phyloP scores from a whole-genome alignment of 2,797 vertebrate species.

The Botia almorhae region DNA sequence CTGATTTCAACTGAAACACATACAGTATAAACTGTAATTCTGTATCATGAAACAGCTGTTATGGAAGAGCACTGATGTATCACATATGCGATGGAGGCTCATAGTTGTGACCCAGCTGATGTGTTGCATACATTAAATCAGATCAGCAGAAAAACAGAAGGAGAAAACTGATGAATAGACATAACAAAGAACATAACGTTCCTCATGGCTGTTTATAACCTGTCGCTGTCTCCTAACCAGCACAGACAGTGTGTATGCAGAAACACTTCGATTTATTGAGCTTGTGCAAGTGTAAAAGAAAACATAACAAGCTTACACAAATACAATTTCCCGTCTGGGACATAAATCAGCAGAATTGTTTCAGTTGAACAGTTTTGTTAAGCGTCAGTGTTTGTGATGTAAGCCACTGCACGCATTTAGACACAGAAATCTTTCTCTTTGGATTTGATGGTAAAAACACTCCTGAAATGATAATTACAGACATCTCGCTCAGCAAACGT shows the following conservation, averaged over 20 bases:
- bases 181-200: not conserved
- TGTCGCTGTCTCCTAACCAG: not conserved
- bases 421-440: not conserved
- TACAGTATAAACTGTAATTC: too few species aligned
- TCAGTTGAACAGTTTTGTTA: not conserved
- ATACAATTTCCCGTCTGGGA: not conserved
- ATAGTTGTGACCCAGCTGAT: not conserved
- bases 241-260: not conserved
- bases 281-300: too few species aligned
- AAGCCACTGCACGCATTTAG: not conserved
- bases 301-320: not conserved
- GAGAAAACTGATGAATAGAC: not conserved
- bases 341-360: not conserved
- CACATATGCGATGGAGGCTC: too few species aligned
- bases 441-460: too few species aligned
- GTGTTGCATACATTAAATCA: not conserved
- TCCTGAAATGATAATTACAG: too few species aligned
- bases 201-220: not conserved
- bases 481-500: too few species aligned
- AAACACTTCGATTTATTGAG: not conserved
- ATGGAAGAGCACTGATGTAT: too few species aligned
- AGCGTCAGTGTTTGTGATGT: not conserved
- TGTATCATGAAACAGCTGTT: not conserved
- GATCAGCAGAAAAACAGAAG: too few species aligned
- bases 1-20: too few species aligned